Evolutionary conservation across 2,888 invertebrate genomes (phyloP).

Genomic region (Liodrosophila aerea): DNA sequence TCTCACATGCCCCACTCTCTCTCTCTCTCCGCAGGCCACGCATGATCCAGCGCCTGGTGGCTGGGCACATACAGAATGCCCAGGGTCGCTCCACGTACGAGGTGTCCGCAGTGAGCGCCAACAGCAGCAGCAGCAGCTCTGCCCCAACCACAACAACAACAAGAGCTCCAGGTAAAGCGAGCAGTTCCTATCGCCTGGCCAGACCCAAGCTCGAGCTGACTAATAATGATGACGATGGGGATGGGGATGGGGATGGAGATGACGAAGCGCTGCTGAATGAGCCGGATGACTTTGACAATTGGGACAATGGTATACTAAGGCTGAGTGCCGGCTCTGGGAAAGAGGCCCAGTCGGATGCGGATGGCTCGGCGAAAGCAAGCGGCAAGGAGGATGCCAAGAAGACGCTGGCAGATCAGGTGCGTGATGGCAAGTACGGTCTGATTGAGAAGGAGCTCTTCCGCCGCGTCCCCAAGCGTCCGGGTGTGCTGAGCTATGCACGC

Average conservation of each 20-base stretch:
- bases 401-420: constrained; percentile 93
- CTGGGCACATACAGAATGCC: constrained; percentile 85
- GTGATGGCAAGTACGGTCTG: constrained; percentile 94
- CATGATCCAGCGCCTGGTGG: constrained; percentile 87
- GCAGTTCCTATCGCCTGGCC: constrained; percentile 68
- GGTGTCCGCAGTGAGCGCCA: constrained; percentile 71
- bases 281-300: constrained; percentile 82
- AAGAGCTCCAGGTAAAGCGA: constrained; percentile 51
- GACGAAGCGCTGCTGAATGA: constrained; percentile 81
- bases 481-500: constrained; percentile 90
- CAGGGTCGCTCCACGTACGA: constrained; percentile 76
- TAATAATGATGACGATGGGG: constrained; percentile 18
- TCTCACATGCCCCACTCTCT: background rate
- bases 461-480: constrained; percentile 88
- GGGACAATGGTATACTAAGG: constrained; percentile 87
- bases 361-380: constrained; percentile 66
- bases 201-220: constrained; percentile 29
- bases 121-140: constrained; percentile 57
- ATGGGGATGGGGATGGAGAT: constrained; percentile 63
- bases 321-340: constrained; percentile 89
- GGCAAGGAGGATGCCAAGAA: constrained; percentile 89
- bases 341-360: constrained; percentile 81
- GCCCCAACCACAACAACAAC: constrained; percentile 11
- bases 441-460: constrained; percentile 92
- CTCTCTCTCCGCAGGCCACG: constrained; percentile 80